phyloP scores from a whole-genome alignment of 1,140 invertebrate genomes.

The Ctenoplectra terminalis region DNA sequence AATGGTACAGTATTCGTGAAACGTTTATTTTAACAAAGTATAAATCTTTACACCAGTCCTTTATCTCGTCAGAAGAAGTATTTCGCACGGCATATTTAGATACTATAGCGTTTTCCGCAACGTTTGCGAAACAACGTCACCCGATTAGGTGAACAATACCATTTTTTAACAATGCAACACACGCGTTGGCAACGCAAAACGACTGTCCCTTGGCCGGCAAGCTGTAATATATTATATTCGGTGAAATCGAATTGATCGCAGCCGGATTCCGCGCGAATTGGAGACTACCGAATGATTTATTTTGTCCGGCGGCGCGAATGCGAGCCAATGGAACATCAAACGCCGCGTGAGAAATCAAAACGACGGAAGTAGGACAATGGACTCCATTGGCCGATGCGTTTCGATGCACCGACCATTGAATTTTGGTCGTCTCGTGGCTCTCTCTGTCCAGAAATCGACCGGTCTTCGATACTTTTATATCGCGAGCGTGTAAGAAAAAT shows the following conservation, averaged over 20 bases:
- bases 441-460: neutral
- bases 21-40: no score
- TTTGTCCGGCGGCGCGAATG: slow-evolving; percentile 50
- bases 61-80: no score
- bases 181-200: neutral
- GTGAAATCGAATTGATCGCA: slow-evolving; percentile 60
- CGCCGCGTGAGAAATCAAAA: slow-evolving; percentile 58
- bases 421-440: neutral
- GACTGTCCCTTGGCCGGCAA: neutral
- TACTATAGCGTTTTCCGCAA: no score
- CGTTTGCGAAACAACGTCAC: neutral
- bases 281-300: slow-evolving; percentile 63
- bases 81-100: no score
- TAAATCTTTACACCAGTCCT: no score
- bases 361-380: slow-evolving; percentile 64
- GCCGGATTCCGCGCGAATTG: slow-evolving; percentile 54
- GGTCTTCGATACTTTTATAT: neutral
- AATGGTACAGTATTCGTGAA: no score
- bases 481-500: fast-evolving
- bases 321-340: slow-evolving; percentile 62
- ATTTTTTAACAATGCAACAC: neutral
- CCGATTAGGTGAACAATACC: neutral
- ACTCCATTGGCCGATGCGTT: slow-evolving; percentile 48
- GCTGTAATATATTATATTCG: slow-evolving; percentile 35
- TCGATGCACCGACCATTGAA: slow-evolving; percentile 16